Conservation (phyloP, 2,888 invertebrate species). For the Ichneumoninae sp. region DNA sequence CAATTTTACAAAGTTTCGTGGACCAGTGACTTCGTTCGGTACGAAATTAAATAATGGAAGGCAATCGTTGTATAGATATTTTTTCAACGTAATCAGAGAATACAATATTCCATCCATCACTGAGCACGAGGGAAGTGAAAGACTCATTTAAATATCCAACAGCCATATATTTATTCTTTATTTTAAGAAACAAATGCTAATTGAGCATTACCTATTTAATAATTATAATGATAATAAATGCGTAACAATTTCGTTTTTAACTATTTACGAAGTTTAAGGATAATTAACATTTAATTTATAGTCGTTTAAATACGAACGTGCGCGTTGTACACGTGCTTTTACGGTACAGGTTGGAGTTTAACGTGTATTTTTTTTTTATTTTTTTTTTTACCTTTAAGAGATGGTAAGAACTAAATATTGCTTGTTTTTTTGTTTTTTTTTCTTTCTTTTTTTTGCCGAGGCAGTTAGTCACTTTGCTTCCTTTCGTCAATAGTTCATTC, state of each 20-base stretch:
- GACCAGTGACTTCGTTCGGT: neutral
- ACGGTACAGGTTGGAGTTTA: constrained; percentile 79
- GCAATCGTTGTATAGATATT: neutral
- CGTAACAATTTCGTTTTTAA: constrained; percentile 81
- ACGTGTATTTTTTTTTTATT: constrained; percentile 60
- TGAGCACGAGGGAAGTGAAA: constrained; percentile 68
- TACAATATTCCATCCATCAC: neutral
- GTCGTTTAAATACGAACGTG: constrained; percentile 82
- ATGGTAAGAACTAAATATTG: constrained; percentile 83
- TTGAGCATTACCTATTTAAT: constrained; percentile 84
- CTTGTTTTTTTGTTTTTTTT: constrained; percentile 76
- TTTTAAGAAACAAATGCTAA: constrained; percentile 85
- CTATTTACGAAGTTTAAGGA: constrained; percentile 81
- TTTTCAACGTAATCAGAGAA: neutral
- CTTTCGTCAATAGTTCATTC: constrained; percentile 72
- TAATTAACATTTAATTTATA: constrained; percentile 84
- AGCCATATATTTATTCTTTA: constrained; percentile 84
- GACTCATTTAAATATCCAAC: constrained; percentile 83
- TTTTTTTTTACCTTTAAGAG: constrained; percentile 77
- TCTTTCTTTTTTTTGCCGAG: constrained; percentile 76
- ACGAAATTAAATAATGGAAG: neutral
- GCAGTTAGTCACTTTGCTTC: constrained; percentile 76
- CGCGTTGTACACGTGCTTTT: constrained; percentile 75
- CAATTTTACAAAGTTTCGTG: neutral
- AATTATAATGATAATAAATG: constrained; percentile 84